Evolutionary conservation across 1,140 invertebrate species (phyloP), one percentile per base, ranked within the genome.

Genomic region (Phortica variegata): DNA sequence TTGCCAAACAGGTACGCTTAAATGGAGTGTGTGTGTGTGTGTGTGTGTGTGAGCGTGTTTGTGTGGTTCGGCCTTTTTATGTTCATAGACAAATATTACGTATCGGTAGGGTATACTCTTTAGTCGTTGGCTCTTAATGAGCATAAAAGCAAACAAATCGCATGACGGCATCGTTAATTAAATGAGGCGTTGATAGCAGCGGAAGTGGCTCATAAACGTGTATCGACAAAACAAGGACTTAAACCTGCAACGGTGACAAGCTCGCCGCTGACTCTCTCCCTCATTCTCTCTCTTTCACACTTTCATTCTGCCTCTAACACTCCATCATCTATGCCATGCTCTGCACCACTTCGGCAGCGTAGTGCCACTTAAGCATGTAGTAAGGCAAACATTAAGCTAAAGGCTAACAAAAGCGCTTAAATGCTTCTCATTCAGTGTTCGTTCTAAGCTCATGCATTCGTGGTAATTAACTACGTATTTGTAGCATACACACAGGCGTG

Each of bases 171-270:
- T 57, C 48, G 56, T 66, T 66, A 62, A 68, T 66, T 68, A 68
- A 66, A 66, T 68, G 63, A 58, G 53, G 59, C 63, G 43, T 68
- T 52, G 52, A 57, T 59, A 41, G 48, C 18, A 21, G 32, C 46
- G 42, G 43, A 48, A 46, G 51, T 33, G 18, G 41, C 19, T 26
- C 29, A 17, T 42, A 37, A 43, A 23, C 49, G 38, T 42, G 19
- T 10, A 31, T n/a, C n/a, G n/a, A n/a, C n/a, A n/a, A n/a, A n/a
- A n/a, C n/a, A n/a, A n/a, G n/a, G n/a, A n/a, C n/a, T n/a, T n/a
- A n/a, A n/a, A n/a, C n/a, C n/a, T n/a, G n/a, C n/a, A n/a, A n/a
- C n/a, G n/a, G n/a, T n/a, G n/a, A n/a, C n/a, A n/a, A n/a, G n/a
- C n/a, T n/a, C n/a, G n/a, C n/a, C n/a, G n/a, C n/a, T n/a, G n/a